phyloP scores from a whole-genome alignment of 2,113 vertebrate species.

The Macaca nemestrina region DNA sequence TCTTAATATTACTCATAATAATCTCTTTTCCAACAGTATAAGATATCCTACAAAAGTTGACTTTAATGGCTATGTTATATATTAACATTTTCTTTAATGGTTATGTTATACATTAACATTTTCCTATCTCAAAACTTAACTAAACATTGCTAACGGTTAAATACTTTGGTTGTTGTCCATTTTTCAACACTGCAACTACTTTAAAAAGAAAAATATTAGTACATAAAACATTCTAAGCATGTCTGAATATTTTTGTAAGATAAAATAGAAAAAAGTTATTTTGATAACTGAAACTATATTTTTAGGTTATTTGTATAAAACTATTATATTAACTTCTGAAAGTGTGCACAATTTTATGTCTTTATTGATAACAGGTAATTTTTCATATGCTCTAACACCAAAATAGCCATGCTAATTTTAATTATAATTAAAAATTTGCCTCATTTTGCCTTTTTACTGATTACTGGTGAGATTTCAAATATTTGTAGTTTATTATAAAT shows the following conservation, averaged over 20 bases:
- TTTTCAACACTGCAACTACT: neutral
- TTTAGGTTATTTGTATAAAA: neutral
- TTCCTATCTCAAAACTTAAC: neutral
- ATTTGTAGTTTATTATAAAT: neutral
- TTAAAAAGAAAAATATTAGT: neutral
- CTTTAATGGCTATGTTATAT: neutral
- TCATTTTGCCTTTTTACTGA: neutral
- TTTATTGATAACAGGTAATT: neutral
- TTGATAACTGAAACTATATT: neutral
- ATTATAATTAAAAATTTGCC: neutral
- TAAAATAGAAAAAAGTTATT: slow-evolving; percentile 4
- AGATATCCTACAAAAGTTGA: neutral
- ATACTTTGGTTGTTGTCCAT: neutral
- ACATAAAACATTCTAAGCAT: neutral
- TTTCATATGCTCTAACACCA: neutral
- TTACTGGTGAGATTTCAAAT: neutral
- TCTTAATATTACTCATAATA: neutral
- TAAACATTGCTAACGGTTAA: neutral
- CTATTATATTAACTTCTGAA: neutral
- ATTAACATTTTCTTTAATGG: neutral
- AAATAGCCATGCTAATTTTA: slow-evolving; percentile 11
- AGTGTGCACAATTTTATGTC: neutral
- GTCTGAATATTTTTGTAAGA: neutral
- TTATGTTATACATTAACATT: neutral
- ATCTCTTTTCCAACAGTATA: neutral